Percentiles rank a stretch among this genome's conserved stretches.
phyloP scores from a whole-genome alignment of 2,113 vertebrate species.

The Prolemur simus region DNA sequence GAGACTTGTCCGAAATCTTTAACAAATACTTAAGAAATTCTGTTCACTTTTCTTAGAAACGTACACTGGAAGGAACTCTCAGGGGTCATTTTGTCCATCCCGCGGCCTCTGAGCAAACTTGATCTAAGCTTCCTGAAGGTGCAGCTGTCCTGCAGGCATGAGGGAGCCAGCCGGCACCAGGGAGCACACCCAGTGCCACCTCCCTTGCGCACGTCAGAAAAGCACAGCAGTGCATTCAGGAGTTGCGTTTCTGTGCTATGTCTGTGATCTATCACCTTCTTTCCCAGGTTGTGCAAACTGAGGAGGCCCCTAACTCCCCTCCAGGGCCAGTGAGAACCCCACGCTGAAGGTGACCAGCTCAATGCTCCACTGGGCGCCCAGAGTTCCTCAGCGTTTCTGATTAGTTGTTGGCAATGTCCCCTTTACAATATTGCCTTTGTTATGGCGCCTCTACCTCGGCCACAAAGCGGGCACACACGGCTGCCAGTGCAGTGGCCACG shows the following conservation, averaged over 20 bases:
- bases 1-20: not conserved
- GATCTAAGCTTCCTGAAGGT: not conserved
- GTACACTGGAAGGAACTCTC: not conserved
- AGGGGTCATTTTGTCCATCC: too few species aligned
- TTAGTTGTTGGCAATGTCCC: constrained; percentile 60
- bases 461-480: constrained; percentile 62
- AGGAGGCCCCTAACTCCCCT: not conserved
- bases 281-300: not conserved
- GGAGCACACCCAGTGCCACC: not conserved
- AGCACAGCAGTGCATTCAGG: constrained; percentile 22
- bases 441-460: constrained; percentile 62
- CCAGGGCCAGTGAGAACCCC: constrained; percentile 35
- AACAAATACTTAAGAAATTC: not conserved
- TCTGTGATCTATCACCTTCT: constrained; percentile 32
- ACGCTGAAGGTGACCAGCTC: constrained; percentile 27
- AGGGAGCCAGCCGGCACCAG: not conserved
- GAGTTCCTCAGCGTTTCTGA: constrained; percentile 48
- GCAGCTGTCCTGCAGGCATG: rapidly evolving
- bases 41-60: not conserved
- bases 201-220: constrained; percentile 10
- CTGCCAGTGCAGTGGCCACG: constrained; percentile 57
- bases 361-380: constrained; percentile 42
- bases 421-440: constrained; percentile 74
- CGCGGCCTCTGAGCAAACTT: rapidly evolving
- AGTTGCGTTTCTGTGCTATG: not conserved